Conservation (phyloP, 2,888 invertebrate species). For the Platerodrilus igneus region DNA sequence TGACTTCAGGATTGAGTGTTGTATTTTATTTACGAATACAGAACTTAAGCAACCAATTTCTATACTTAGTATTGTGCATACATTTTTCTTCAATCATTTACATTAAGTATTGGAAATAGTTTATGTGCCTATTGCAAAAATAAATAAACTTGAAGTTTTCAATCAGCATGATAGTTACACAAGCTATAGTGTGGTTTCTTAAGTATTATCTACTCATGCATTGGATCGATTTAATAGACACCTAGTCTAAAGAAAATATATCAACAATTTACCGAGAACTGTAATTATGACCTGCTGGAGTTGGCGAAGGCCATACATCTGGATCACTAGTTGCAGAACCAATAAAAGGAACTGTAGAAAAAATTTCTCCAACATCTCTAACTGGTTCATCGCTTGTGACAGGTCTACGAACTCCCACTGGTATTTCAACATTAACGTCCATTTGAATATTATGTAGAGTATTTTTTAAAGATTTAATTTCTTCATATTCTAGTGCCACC, state of each 20-base stretch:
- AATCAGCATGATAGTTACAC: too few relatives aligned
- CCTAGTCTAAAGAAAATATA: conserved; percentile 3
- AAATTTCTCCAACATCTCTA: conserved; percentile 69
- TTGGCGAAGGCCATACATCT: conserved; percentile 84
- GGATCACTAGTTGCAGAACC: conserved; percentile 65
- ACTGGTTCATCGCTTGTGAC: conserved; percentile 55
- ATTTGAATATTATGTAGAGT: conserved; percentile 73
- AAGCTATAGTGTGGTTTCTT: too few relatives aligned
- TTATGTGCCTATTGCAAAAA: too few relatives aligned
- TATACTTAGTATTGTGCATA: too few relatives aligned
- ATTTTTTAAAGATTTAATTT: conserved; percentile 76
- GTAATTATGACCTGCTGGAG: conserved; percentile 67
- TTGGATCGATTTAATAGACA: too few relatives aligned
- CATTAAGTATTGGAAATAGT: too few relatives aligned
- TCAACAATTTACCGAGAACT: conserved; percentile 17
- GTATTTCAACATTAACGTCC: conserved; percentile 54
- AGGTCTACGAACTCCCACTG: conserved; percentile 48
- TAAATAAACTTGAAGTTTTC: too few relatives aligned
- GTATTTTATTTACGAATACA: too few relatives aligned
- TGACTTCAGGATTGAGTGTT: too few relatives aligned
- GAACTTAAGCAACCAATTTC: too few relatives aligned
- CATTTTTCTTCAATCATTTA: too few relatives aligned
- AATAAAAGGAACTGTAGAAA: conserved; percentile 58
- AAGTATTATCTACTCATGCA: too few relatives aligned
- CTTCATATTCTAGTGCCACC: conserved; percentile 84